Conservation (phyloP, 2,888 invertebrate genomes). For the Parnassius apollo region DNA sequence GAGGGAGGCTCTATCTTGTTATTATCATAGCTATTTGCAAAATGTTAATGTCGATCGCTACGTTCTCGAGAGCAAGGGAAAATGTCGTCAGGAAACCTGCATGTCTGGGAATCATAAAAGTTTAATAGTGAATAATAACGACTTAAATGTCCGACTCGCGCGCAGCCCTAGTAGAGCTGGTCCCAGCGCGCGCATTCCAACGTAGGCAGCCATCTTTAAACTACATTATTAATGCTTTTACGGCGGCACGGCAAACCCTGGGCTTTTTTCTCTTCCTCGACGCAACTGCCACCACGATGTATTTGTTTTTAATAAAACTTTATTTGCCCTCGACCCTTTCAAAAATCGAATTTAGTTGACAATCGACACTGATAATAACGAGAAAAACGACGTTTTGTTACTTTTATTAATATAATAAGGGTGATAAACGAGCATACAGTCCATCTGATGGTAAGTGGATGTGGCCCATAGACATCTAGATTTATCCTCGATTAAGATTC, state of each 20-base stretch:
- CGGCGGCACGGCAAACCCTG: conserved; percentile 58
- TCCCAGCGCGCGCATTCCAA: conserved; percentile 65
- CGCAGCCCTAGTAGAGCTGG: conserved; percentile 51
- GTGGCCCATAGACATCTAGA: too few relatives aligned
- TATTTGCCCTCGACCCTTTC: conserved; percentile 31
- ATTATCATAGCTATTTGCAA: too few relatives aligned
- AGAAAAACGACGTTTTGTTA: too few relatives aligned
- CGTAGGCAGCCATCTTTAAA: conserved; percentile 71
- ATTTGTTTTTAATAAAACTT: conserved; percentile 73
- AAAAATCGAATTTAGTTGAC: conserved; percentile 6
- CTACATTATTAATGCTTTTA: conserved; percentile 75
- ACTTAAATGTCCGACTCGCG: conserved; percentile 34
- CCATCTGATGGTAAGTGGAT: too few relatives aligned
- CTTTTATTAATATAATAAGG: too few relatives aligned
- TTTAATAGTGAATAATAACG: not conserved
- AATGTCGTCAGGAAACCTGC: too few relatives aligned
- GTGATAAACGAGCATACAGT: too few relatives aligned
- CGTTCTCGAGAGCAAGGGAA: too few relatives aligned
- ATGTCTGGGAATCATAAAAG: too few relatives aligned
- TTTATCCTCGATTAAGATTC: too few relatives aligned
- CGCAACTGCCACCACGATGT: conserved; percentile 50
- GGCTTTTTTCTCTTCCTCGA: conserved; percentile 51
- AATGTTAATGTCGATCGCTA: too few relatives aligned
- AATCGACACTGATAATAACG: conserved; percentile 16
- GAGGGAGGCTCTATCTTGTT: too few relatives aligned